phyloP scores from a whole-genome alignment of 2,113 vertebrate species.

The Dasyurus viverrinus region DNA sequence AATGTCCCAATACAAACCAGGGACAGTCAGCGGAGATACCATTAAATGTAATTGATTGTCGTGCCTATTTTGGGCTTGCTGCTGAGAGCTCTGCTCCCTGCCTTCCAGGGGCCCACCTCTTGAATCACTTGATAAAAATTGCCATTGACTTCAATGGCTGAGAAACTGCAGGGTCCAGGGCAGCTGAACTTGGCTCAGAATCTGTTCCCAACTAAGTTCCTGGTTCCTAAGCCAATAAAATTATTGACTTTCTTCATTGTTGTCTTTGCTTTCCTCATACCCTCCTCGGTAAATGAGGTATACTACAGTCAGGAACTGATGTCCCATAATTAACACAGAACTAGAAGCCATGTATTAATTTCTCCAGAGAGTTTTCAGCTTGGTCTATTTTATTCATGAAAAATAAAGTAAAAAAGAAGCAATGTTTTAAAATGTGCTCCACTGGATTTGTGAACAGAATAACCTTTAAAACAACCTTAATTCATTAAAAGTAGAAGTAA shows the following conservation, averaged over 20 bases:
- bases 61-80: constrained; percentile 54
- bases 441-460: constrained; percentile 25
- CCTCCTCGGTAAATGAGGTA: neutral
- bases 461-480: constrained; percentile 17
- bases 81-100: constrained; percentile 49
- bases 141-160: constrained; percentile 21
- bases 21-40: constrained; percentile 51
- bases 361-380: constrained; percentile 5
- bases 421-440: neutral
- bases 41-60: constrained; percentile 40
- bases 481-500: constrained; percentile 17
- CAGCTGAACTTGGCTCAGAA: neutral
- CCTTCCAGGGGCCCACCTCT: constrained; percentile 27
- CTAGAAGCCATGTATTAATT: neutral
- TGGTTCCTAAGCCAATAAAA: neutral
- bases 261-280: rapidly evolving
- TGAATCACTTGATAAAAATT: constrained; percentile 11
- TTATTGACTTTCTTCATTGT: neutral
- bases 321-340: neutral
- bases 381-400: neutral
- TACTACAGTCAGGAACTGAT: neutral
- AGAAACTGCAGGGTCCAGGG: constrained; percentile 5
- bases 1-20: constrained; percentile 63
- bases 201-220: neutral
- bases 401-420: neutral